phyloP scores from a whole-genome alignment of 1,140 invertebrate genomes.

The Aethina tumida region DNA sequence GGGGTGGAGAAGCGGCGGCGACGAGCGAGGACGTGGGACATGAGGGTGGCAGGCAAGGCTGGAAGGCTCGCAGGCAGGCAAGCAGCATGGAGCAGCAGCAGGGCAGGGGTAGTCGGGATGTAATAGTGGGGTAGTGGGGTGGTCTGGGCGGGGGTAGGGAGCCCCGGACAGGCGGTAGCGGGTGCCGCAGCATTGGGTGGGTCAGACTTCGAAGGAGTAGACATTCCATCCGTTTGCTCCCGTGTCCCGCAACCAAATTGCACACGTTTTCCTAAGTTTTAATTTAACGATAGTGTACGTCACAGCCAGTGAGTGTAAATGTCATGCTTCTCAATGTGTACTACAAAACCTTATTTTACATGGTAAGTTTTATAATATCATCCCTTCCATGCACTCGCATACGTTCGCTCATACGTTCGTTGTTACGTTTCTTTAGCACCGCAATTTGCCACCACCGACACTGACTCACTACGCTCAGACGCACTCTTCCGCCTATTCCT shows the following conservation, averaged over 20 bases:
- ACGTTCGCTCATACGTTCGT: too few species aligned
- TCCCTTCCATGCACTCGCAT: too few species aligned
- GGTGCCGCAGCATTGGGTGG: conserved; percentile 37
- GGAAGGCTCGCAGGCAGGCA: conserved; percentile 23
- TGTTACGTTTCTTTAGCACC: too few species aligned
- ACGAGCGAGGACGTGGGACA: too few species aligned
- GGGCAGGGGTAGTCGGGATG: conserved; percentile 25
- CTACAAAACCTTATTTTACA: too few species aligned
- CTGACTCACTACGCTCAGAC: too few species aligned
- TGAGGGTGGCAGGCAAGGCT: conserved; percentile 20
- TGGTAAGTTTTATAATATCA: too few species aligned
- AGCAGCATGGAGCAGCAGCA: conserved; percentile 21
- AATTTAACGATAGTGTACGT: background rate
- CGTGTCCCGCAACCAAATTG: conserved; percentile 7
- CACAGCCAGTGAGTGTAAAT: too few species aligned
- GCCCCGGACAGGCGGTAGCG: conserved; percentile 35
- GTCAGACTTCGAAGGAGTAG: conserved; percentile 33
- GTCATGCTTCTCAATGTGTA: conserved; percentile 10
- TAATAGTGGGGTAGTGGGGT: conserved; percentile 24
- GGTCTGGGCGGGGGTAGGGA: conserved; percentile 26
- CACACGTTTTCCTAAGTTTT: background rate
- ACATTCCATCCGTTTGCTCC: conserved; percentile 22
- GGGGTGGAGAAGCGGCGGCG: too few species aligned
- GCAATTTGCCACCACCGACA: too few species aligned
- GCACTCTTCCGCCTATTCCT: too few species aligned